Base-by-base conservation (phyloP, 2,888 invertebrate species). In the Matsumyia berberina region DNA sequence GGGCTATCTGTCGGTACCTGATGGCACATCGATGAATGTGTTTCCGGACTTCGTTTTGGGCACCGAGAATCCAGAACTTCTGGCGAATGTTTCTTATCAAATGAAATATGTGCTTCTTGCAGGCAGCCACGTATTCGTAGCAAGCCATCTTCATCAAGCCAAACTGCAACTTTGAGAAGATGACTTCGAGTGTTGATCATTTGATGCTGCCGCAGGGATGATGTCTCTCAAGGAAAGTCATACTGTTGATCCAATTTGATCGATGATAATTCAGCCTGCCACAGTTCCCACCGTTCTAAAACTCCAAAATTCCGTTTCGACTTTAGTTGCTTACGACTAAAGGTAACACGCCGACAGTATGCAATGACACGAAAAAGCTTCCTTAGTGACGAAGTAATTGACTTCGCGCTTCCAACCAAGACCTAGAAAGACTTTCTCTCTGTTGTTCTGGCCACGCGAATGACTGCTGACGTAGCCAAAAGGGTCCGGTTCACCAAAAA, bases 161-260 rank as follows among this genome's bases (percentile, higher is more conserved):
- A 62, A 31, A 62, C 62, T 37, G 15, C 44, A 44, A 42, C 8
- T 58, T 58, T 58, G 15, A 58, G 19, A 1, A 62, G 31, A 24
- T 12, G 12, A 42, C 42, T 42, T 60, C 42, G 29, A 29, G 8
- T 11, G 29, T 29, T 60, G 12, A 60, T 60, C 29, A 37, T 17
- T 29, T 9, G 12, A 3, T 44, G 0, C 5, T 12, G 12, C 42
- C n/a, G 17, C 8, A 44, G 44, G 9, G 62, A 44, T 62, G 15
- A 44, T 9, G 5, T 31, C 44, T 62, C 62, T 5, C 3, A 9
- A 12, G 62, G 24, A 62, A 44, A 62, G 15, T 39, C 39, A n/a
- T 57, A 24, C 1, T 39, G n/a, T 44, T 62, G 44, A 62, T 62
- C 44, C 8, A 44, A 8, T 15, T 44, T 29, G 37, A 62, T 44